phyloP scores from a whole-genome alignment of 2,113 vertebrate species.

The Mirounga angustirostris region DNA sequence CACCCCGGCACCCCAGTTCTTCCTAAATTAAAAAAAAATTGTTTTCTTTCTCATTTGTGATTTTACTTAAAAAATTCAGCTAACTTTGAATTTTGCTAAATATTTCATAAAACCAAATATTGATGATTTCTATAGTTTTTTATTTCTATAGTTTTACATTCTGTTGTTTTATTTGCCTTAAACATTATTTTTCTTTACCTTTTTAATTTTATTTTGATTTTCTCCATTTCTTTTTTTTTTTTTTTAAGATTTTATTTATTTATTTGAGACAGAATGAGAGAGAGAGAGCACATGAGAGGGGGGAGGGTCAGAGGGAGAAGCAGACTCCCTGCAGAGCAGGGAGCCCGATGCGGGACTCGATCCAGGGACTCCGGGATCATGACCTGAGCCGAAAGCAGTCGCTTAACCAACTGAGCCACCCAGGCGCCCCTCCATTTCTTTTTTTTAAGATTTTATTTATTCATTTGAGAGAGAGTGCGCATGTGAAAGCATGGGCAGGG shows the following conservation, averaged over 20 bases:
- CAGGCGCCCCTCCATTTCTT: background rate
- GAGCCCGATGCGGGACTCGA: too few species aligned
- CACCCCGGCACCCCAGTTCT: background rate
- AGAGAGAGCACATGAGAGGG: too few species aligned
- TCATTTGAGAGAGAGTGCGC: too few species aligned
- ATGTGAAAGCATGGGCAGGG: too few species aligned
- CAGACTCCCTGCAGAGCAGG: too few species aligned
- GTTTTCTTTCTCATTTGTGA: background rate
- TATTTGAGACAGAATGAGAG: too few species aligned
- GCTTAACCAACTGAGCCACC: too few species aligned
- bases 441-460: too few species aligned
- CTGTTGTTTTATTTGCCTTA: background rate
- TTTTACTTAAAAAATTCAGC: background rate
- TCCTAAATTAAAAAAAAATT: background rate
- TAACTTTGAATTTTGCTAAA: background rate
- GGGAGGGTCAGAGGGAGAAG: too few species aligned
- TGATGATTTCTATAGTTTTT: background rate
- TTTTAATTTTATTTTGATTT: background rate
- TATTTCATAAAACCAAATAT: background rate
- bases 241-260: too few species aligned
- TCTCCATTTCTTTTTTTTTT: background rate
- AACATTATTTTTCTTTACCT: background rate
- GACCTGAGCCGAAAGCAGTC: too few species aligned
- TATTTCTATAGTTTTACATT: background rate
- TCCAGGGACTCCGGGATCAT: too few species aligned